phyloP scores from a whole-genome alignment of 2,888 invertebrate genomes.

The Trichogramma dendrolimi region DNA sequence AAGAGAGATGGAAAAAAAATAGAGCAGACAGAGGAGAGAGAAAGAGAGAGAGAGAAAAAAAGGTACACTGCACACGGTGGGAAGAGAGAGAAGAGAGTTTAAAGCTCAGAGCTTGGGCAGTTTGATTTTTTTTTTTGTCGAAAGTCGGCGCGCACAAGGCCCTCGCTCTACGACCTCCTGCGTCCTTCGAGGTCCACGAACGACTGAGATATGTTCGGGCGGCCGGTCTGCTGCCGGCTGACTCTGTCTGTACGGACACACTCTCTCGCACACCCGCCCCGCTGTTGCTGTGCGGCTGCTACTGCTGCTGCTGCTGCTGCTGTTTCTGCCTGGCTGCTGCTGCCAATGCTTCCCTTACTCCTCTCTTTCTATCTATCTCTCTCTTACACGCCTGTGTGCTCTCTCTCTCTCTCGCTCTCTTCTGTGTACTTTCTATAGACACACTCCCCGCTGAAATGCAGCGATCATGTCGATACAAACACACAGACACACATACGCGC shows the following conservation, averaged over 20 bases:
- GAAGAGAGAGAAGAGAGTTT: slow-evolving; percentile 39
- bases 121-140: background rate
- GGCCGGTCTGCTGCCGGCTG: slow-evolving; percentile 47
- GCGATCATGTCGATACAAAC: too few species aligned
- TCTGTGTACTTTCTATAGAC: slow-evolving; percentile 33
- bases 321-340: too few species aligned
- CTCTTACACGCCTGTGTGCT: too few species aligned
- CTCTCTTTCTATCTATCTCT: too few species aligned
- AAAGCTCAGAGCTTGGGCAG: slow-evolving; percentile 28
- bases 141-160: background rate
- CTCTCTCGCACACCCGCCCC: too few species aligned
- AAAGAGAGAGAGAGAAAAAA: slow-evolving; percentile 19
- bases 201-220: slow-evolving; percentile 46
- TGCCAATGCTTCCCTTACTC: too few species aligned
- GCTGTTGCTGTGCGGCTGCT: too few species aligned
- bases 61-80: slow-evolving; percentile 2
- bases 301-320: too few species aligned
- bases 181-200: slow-evolving; percentile 53
- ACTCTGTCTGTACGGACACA: slow-evolving; percentile 28
- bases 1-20: slow-evolving; percentile 23
- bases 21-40: slow-evolving; percentile 14
- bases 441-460: background rate
- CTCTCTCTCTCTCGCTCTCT: slow-evolving; percentile 24
- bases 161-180: slow-evolving; percentile 46
- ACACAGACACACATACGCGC: slow-evolving; percentile 3